phyloP scores from a whole-genome alignment of 2,888 invertebrate species.

The Hirtodrosophila duncani region DNA sequence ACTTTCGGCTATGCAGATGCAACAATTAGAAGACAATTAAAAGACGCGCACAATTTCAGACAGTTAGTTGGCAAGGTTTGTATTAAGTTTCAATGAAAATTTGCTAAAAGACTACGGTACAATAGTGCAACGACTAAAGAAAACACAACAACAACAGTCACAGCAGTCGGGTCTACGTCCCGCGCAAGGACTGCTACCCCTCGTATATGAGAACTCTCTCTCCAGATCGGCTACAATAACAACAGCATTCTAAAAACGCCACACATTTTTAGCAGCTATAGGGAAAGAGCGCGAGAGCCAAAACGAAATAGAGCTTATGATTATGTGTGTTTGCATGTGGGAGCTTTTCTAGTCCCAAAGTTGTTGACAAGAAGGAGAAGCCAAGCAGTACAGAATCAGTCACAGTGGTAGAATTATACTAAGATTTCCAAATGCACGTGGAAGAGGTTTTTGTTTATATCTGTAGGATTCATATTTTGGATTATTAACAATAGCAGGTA shows the following conservation, averaged over 20 bases:
- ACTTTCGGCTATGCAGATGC: too few relatives aligned
- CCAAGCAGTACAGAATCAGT: neutral
- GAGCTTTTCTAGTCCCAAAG: too few relatives aligned
- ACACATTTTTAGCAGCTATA: too few relatives aligned
- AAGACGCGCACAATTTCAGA: too few relatives aligned
- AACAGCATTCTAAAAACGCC: too few relatives aligned
- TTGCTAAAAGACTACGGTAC: neutral
- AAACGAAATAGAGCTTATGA: slow-evolving; percentile 10
- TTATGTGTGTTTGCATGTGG: too few relatives aligned
- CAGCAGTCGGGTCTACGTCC: too few relatives aligned
- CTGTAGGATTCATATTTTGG: neutral
- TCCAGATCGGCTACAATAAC: too few relatives aligned
- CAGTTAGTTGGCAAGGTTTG: neutral
- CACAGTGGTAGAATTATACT: slow-evolving; percentile 6
- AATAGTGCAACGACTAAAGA: too few relatives aligned
- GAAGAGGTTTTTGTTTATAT: neutral
- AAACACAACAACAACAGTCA: neutral
- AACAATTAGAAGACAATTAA: too few relatives aligned
- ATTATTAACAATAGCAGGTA: neutral
- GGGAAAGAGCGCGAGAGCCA: neutral
- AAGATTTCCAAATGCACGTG: neutral
- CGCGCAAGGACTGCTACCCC: too few relatives aligned
- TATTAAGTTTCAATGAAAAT: slow-evolving; percentile 6
- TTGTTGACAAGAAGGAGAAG: slow-evolving; percentile 11
- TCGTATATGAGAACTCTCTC: too few relatives aligned